phyloP scores from a whole-genome alignment of 2,797 vertebrate genomes.

The Podargus strigoides region DNA sequence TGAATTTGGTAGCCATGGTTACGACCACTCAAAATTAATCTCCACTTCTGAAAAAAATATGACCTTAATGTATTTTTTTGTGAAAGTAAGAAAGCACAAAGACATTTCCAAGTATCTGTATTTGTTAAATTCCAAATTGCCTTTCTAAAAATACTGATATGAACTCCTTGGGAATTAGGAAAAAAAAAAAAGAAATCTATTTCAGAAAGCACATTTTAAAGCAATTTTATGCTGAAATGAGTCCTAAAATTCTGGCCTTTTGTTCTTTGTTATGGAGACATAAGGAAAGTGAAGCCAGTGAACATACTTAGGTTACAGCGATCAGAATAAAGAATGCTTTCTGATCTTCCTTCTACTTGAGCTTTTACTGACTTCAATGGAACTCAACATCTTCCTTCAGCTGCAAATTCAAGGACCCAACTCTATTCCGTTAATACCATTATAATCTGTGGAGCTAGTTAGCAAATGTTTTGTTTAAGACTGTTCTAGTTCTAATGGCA shows the following conservation, averaged over 20 bases:
- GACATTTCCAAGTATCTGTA: background rate
- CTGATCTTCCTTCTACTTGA: background rate
- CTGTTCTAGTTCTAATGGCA: background rate
- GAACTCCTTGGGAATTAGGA: conserved; percentile 26
- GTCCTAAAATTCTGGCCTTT: conserved; percentile 7
- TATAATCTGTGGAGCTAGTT: background rate
- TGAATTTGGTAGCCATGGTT: conserved; percentile 4
- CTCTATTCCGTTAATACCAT: background rate
- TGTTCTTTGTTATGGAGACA: background rate
- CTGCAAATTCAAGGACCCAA: background rate
- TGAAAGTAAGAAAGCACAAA: conserved; percentile 1
- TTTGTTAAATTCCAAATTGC: conserved; percentile 43
- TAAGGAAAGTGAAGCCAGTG: background rate
- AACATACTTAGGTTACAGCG: background rate
- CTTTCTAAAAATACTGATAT: conserved; percentile 34
- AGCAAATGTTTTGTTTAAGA: background rate
- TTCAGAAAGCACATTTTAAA: conserved; percentile 20
- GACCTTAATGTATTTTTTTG: conserved; percentile 17
- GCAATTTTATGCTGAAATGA: background rate
- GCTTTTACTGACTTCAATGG: background rate
- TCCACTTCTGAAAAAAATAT: background rate
- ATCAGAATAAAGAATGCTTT: background rate
- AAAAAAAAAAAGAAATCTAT: background rate
- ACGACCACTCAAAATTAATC: conserved; percentile 8
- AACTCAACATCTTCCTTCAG: background rate